Evolutionary conservation across 2,888 invertebrate genomes (phyloP), one percentile per base, ranked within the genome.

Genomic region (Emmelina monodactyla): DNA sequence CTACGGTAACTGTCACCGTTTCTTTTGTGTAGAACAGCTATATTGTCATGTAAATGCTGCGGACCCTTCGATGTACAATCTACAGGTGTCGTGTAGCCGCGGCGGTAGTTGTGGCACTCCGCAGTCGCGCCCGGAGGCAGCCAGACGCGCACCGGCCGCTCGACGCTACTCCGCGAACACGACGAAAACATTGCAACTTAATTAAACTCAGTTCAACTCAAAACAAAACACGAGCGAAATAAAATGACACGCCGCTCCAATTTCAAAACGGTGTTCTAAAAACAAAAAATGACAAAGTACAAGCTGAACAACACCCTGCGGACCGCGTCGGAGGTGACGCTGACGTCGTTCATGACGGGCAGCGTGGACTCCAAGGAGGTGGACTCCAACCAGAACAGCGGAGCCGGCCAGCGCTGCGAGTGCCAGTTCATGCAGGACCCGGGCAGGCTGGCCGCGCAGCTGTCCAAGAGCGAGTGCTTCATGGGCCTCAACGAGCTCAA

Each of bases 251-350:
- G 73, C 28, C 66, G 63, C 30, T 66, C 68, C 30, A 44, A 50
- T 33, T 73, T 60, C 53, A 71, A 70, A 60, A 65, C 66, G n/a
- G 37, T 58, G 35, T 71, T 67, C 44, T 72, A 64, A 53, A 43
- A 22, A 14, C 3, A 16, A 38, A 67, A 51, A 42, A 83, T 83
- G 83, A 82, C 82, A 34, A 83, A 83, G 52, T 83, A 83, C 54
- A 83, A 82, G 50, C 49, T 83, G 49, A 82, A 78, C 53, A 78
- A 80, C 46, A 61, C 65, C 9, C 53, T 60, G 31, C 61, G 66
- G 0, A 62, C 73, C 6, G 50, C 72, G 16, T 62, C 71, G 6
- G 73, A 73, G 44, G 79, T 79, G 51, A 78, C 75, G 0, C 51
- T 79, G n/a, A 79, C 78, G 1, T 64, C 76, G n/a, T 79, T 68